Evolutionary conservation across 1,140 invertebrate species (phyloP).

Genomic region (Chrysomallon squamiferum): DNA sequence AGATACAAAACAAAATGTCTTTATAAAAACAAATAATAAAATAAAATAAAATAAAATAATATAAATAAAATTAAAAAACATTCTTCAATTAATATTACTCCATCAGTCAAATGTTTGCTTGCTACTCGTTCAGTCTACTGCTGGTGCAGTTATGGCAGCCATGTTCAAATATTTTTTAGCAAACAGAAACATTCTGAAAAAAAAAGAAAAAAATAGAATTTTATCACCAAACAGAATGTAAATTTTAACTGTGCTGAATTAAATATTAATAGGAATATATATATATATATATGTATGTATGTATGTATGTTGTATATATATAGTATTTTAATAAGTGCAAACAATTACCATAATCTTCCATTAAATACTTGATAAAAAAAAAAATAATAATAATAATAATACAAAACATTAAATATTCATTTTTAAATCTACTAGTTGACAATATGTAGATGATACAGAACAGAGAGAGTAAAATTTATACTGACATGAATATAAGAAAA

Average conservation of each 20-base stretch:
- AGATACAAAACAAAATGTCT: no score
- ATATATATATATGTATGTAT: not conserved
- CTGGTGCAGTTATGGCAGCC: not conserved
- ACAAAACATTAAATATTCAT: not conserved
- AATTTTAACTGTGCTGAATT: not conserved
- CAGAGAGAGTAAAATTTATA: no score
- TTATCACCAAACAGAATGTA: not conserved
- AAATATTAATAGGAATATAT: not conserved
- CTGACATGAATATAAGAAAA: no score
- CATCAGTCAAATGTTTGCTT: no score
- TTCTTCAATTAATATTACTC: no score
- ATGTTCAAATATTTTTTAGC: not conserved
- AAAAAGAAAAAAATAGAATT: not conserved
- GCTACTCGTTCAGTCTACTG: not conserved
- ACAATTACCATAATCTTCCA: not conserved
- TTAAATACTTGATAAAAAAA: not conserved
- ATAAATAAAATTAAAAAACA: no score
- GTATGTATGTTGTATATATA: not conserved
- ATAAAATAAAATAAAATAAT: no score
- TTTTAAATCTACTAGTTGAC: no score
- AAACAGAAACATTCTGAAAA: constrained; percentile 6
- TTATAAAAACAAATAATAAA: no score
- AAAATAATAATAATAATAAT: not conserved
- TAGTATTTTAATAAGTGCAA: not conserved
- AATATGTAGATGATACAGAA: no score